Conservation (phyloP, 2,888 invertebrate genomes). For the Spodoptera exigua region DNA sequence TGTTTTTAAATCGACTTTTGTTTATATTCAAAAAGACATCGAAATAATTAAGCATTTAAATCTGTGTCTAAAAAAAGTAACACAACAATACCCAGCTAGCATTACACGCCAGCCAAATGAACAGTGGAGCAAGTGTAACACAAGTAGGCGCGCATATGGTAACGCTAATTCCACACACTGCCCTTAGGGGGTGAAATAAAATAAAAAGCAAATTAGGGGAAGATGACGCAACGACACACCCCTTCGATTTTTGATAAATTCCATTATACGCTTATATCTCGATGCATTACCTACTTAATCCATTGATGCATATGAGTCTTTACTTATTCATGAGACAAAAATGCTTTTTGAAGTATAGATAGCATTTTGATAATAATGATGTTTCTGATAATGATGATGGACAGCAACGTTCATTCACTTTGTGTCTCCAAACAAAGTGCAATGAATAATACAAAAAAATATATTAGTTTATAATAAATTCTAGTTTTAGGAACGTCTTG, state of each 20-base stretch:
- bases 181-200: constrained; percentile 83
- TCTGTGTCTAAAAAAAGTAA: constrained; percentile 8
- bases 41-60: no score
- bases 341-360: constrained; percentile 1
- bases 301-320: constrained; percentile 66
- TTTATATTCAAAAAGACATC: no score
- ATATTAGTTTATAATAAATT: no score
- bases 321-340: constrained; percentile 62
- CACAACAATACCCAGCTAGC: constrained; percentile 21
- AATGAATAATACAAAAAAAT: no score
- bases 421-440: no score
- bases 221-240: constrained; percentile 87
- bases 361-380: not conserved
- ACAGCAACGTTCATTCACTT: no score
- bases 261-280: constrained; percentile 83
- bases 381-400: no score
- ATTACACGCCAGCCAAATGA: constrained; percentile 73
- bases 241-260: constrained; percentile 89
- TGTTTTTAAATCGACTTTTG: no score
- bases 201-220: constrained; percentile 88
- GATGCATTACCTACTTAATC: constrained; percentile 78
- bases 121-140: constrained; percentile 84
- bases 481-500: no score
- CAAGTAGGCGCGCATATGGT: constrained; percentile 88
- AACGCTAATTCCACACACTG: constrained; percentile 86